Evolutionary conservation across 2,797 vertebrate species (phyloP), one percentile per base, ranked within the genome.

Genomic region (Enteromius argenteus): DNA sequence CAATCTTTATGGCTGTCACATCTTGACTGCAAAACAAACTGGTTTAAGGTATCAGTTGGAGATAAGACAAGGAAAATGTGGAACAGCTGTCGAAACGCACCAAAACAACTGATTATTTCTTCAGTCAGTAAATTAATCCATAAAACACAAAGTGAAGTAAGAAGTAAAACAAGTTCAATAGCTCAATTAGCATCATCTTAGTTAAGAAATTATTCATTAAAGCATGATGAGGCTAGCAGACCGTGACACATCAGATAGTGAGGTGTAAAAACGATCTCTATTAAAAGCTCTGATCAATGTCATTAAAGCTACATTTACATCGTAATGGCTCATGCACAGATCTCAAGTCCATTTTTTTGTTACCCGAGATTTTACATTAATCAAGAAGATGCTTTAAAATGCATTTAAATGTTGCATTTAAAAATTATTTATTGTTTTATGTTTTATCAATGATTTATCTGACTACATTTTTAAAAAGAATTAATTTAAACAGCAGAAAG

Each of bases 31-130:
- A 68, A 30, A 72, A 81, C 44, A 81, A 74, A 80, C 60, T 0
- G 32, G 30, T 79, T 87, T 42, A 64, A 74, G 71, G 30, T 37
- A 53, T 56, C 30, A 64, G 23, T 69, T 64, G 51, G 32, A 49
- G 53, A 84, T 49, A 71, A 73, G 27, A 85, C 73, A 68, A 44
- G 19, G 21, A 69, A 68, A 68, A 79, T 60, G 11, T 42, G 74
- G 60, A 37, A 64, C 83, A 87, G 79, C 49, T n/a, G 75, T 82
- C 60, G 35, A 72, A 87, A 81, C 44, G 64, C 86, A 84, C 51
- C 67, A 6, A 62, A 77, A 73, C 64, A 66, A 42, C 7, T 9
- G 37, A 72, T 66, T 72, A 62, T 60, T 60, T 42, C 9, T 39
- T 39, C 46, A 79, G 32, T 35, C 44, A 21, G 49, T 79, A 51